Evolutionary conservation across 92 coral and sea anemone genomes (phyloP).

Genomic region (Actinernus sp.): DNA sequence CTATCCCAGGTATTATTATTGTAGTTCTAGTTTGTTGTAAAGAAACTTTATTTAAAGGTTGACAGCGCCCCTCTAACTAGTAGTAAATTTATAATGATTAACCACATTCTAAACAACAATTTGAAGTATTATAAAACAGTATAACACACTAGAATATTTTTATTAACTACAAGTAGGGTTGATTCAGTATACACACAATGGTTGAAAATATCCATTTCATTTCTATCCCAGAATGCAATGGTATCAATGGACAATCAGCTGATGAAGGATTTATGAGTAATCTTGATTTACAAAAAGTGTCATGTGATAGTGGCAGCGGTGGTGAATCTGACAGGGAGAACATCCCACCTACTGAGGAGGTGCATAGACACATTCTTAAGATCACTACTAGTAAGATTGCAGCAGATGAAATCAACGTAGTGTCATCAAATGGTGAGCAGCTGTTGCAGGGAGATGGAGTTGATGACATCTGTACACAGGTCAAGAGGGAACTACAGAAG

Average conservation of each 20-base stretch:
- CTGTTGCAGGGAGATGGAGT: slow-evolving; percentile 17
- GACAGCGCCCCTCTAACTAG: no score
- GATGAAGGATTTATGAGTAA: slow-evolving; percentile 60
- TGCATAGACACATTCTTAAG: slow-evolving; percentile 72
- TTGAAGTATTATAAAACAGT: no score
- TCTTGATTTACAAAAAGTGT: slow-evolving; percentile 70
- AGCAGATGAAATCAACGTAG: slow-evolving; percentile 46
- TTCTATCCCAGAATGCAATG: slow-evolving; percentile 69
- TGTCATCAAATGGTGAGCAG: slow-evolving; percentile 25
- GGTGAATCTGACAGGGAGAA: slow-evolving; percentile 47
- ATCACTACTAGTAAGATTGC: slow-evolving; percentile 66
- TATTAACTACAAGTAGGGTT: no score
- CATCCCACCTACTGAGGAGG: slow-evolving; percentile 56
- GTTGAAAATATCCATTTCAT: slow-evolving; percentile 67
- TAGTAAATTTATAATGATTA: no score
- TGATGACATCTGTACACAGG: slow-evolving; percentile 69
- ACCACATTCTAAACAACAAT: no score
- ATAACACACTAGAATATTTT: no score
- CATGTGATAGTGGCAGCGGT: slow-evolving; percentile 23
- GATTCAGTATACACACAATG: slow-evolving; percentile 54
- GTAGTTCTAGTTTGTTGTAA: no score
- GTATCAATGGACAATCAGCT: slow-evolving; percentile 50
- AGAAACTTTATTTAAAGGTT: no score
- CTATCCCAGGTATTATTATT: no score
- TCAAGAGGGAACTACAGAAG: slow-evolving; percentile 78